These are phyloP conservation scores for Polyommatus icarus DNA, from an alignment of 2,888 invertebrate species.

Conservation along the genomic window DNA sequence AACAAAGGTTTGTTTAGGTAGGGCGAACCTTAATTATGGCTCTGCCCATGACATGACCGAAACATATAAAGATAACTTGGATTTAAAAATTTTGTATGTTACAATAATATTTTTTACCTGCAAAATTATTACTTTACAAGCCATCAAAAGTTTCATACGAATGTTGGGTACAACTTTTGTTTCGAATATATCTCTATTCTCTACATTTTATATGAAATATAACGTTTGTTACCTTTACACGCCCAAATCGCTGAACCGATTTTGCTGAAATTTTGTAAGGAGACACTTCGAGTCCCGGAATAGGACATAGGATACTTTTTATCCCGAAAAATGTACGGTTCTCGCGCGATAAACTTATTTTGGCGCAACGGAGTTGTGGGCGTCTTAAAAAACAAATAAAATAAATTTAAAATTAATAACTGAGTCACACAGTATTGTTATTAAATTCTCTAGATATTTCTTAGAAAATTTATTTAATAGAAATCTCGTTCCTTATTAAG, in stretches of 20 bases:
- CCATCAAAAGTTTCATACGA: not conserved
- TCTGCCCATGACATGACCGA: not conserved
- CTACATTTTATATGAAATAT: not conserved
- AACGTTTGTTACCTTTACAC: not conserved
- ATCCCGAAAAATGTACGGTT: not conserved
- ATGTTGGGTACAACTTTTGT: not conserved
- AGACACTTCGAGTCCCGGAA: no score
- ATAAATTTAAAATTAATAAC: not conserved
- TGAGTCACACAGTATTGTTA: not conserved
- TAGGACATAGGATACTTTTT: not conserved
- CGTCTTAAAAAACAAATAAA: not conserved
- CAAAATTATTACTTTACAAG: not conserved
- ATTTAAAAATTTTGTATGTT: not conserved
- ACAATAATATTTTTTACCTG: not conserved
- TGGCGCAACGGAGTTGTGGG: not conserved
- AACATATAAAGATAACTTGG: not conserved
- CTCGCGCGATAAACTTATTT: not conserved
- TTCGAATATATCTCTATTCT: not conserved
- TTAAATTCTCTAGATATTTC: not conserved
- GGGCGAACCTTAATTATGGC: not conserved
- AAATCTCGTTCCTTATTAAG: not conserved
- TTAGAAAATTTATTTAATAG: not conserved
- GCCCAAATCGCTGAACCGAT: no score
- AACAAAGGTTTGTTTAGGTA: slow-evolving; percentile 6
- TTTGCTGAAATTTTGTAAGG: no score